Percentiles rank a stretch among this genome's conserved stretches.
Evolutionary conservation across 2,797 vertebrate species (phyloP).

Genomic region (Lithobates pipiens): DNA sequence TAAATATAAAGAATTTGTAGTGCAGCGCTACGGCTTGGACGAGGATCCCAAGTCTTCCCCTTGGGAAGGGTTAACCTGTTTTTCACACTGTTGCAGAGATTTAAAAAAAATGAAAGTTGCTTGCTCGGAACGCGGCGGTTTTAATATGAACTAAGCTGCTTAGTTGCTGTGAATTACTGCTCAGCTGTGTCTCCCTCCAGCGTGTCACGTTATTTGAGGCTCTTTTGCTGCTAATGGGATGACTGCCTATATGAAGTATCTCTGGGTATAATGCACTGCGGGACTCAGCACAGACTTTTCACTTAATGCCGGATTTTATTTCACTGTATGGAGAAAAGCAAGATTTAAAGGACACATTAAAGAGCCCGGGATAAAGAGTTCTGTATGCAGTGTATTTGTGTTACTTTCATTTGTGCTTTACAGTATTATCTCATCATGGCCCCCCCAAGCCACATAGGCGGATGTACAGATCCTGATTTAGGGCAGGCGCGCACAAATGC

Average conservation of each 20-base stretch:
- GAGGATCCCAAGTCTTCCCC: neutral
- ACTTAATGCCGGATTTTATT: constrained; percentile 35
- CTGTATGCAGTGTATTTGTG: neutral
- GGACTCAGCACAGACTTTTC: neutral
- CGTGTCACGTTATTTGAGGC: constrained; percentile 47
- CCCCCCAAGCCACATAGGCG: too few relatives aligned
- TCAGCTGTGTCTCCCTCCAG: constrained; percentile 47
- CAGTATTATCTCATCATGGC: too few relatives aligned
- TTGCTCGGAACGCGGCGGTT: constrained; percentile 5
- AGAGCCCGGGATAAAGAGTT: neutral
- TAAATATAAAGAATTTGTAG: too few relatives aligned
- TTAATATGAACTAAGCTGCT: constrained; percentile 46
- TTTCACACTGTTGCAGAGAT: constrained; percentile 1
- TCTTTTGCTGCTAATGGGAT: constrained; percentile 44
- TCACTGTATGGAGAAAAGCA: constrained; percentile 28
- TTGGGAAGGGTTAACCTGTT: neutral
- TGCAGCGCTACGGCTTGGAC: too few relatives aligned
- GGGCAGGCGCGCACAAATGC: too few relatives aligned
- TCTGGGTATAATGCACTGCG: neutral
- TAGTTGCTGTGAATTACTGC: constrained; percentile 42
- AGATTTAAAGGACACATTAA: neutral
- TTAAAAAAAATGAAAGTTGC: constrained; percentile 34
- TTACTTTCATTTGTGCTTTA: too few relatives aligned
- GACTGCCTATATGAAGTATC: constrained; percentile 32
- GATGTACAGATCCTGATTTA: too few relatives aligned